Evolutionary conservation across 2,888 invertebrate genomes (phyloP).

Genomic region (Gonocerus acuteangulatus): DNA sequence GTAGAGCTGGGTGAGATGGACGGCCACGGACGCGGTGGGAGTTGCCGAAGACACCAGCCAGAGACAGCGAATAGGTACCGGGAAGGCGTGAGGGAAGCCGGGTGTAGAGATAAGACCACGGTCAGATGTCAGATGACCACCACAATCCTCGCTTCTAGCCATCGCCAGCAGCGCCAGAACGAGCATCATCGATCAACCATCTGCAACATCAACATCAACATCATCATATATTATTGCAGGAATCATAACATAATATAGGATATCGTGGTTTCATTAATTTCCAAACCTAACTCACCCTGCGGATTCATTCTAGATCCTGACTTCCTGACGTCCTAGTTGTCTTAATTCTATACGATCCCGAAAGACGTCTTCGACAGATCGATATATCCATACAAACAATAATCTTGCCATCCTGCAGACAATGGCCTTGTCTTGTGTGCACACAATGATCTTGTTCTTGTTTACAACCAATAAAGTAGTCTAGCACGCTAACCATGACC

Average conservation of each 20-base stretch:
- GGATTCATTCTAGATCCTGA: too few relatives aligned
- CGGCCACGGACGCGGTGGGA: constrained; percentile 60
- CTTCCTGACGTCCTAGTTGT: too few relatives aligned
- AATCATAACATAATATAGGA: background rate
- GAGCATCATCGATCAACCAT: constrained; percentile 10
- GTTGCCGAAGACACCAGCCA: constrained; percentile 71
- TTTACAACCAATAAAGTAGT: too few relatives aligned
- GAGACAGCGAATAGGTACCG: constrained; percentile 72
- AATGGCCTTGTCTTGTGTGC: too few relatives aligned
- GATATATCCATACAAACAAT: too few relatives aligned
- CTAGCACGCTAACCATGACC: too few relatives aligned
- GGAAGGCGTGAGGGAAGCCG: constrained; percentile 72
- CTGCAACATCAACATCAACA: background rate
- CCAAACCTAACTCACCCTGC: too few relatives aligned
- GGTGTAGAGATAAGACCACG: constrained; percentile 73
- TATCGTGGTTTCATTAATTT: too few relatives aligned
- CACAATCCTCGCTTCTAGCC: constrained; percentile 46
- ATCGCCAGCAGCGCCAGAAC: constrained; percentile 12
- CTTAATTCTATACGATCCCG: too few relatives aligned
- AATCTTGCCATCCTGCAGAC: too few relatives aligned
- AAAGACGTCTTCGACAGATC: too few relatives aligned
- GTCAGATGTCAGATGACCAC: constrained; percentile 56
- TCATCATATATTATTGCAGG: background rate
- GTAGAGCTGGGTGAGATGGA: constrained; percentile 83
- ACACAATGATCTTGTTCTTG: too few relatives aligned